Percentiles rank a stretch among this genome's conserved stretches.
Evolutionary conservation across 2,113 vertebrate species (phyloP).

Genomic region (Sturnus vulgaris): DNA sequence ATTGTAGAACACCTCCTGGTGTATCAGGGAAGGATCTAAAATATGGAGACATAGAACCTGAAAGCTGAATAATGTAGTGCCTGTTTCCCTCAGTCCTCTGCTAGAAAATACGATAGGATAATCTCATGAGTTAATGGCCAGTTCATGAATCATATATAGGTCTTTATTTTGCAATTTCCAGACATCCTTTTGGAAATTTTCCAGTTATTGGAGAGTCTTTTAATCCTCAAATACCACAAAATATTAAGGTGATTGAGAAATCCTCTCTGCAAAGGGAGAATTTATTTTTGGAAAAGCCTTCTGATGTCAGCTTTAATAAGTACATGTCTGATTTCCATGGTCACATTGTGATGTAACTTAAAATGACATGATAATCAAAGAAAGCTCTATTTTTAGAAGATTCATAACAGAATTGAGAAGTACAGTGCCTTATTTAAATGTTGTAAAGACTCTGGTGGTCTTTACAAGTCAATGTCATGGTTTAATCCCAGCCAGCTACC

Average conservation of each 20-base stretch:
- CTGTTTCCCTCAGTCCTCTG: not conserved
- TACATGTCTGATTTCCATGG: not conserved
- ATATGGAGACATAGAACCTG: not conserved
- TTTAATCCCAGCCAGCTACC: not conserved
- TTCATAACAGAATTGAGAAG: not conserved
- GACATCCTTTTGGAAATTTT: slow-evolving; percentile 22
- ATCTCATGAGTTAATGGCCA: not conserved
- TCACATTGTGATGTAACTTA: not conserved
- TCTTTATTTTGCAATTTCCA: not conserved
- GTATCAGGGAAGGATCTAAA: not conserved
- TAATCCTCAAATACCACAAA: slow-evolving; percentile 18
- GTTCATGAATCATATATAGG: not conserved
- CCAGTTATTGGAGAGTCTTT: not conserved
- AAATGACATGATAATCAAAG: not conserved
- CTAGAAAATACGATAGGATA: not conserved
- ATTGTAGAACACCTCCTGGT: not conserved
- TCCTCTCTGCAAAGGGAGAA: not conserved
- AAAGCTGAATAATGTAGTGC: not conserved
- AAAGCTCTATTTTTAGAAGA: not conserved
- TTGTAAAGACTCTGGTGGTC: not conserved
- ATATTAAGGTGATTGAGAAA: slow-evolving; percentile 50
- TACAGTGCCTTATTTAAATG: not conserved
- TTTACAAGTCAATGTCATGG: not conserved
- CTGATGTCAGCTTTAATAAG: slow-evolving; percentile 30
- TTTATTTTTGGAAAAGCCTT: slow-evolving; percentile 41